These are phyloP conservation scores for Oryzaephilus surinamensis DNA, from an alignment of 1,140 invertebrate species.

Conservation along the genomic window DNA sequence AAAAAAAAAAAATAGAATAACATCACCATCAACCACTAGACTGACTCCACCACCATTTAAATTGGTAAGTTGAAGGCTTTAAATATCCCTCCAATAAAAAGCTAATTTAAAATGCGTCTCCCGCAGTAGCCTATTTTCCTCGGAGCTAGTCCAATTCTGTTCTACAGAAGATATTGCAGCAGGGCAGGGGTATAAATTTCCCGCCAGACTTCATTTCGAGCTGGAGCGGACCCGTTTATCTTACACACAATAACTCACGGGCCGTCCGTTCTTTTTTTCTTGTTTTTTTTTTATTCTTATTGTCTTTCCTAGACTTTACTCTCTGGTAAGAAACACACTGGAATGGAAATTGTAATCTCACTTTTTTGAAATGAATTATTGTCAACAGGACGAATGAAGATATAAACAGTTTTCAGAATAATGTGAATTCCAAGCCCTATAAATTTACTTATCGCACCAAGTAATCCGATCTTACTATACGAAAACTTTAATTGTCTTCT, in stretches of 20 bases:
- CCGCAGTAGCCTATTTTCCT: conserved; percentile 33
- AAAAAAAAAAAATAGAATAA: too few relatives aligned
- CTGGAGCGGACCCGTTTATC: conserved; percentile 37
- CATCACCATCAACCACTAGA: too few relatives aligned
- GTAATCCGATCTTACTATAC: conserved; percentile 13
- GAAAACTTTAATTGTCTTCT: conserved; percentile 17
- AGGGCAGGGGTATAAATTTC: conserved; percentile 34
- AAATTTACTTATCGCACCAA: conserved; percentile 14
- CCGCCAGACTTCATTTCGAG: conserved; percentile 38
- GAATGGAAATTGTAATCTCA: conserved; percentile 35
- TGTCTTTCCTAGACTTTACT: conserved; percentile 34
- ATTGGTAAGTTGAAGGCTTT: conserved; percentile 20
- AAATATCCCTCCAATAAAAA: conserved; percentile 30
- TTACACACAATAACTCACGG: conserved; percentile 38
- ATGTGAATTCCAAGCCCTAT: conserved; percentile 12
- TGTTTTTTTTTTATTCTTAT: conserved; percentile 34
- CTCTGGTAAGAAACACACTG: conserved; percentile 32
- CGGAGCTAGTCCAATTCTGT: conserved; percentile 35
- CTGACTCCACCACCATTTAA: too few relatives aligned
- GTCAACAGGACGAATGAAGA: conserved; percentile 26
- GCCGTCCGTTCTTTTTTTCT: conserved; percentile 29
- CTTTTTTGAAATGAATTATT: conserved; percentile 32
- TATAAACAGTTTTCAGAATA: conserved; percentile 22
- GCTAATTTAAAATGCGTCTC: conserved; percentile 34
- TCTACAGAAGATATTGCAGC: conserved; percentile 35